Percentiles rank a stretch among this genome's conserved stretches.
Conservation (phyloP, 2,113 vertebrate species). For the Nerophis lumbriciformis region DNA sequence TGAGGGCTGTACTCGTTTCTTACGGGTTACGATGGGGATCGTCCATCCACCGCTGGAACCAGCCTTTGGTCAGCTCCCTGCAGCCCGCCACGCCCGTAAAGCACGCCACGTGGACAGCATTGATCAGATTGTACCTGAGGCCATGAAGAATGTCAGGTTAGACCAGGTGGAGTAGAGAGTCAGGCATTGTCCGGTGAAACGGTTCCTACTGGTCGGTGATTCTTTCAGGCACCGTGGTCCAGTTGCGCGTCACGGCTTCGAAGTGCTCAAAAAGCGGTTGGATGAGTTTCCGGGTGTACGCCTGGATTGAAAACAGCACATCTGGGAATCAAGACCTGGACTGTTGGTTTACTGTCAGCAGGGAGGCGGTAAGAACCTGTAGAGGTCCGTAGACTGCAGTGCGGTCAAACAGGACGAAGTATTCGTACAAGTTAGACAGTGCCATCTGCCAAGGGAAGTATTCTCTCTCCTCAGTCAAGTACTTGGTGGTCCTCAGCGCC, state of each 20-base stretch:
- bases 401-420: slow-evolving; percentile 88
- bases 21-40: slow-evolving; percentile 56
- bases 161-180: background rate
- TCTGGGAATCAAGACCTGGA: background rate
- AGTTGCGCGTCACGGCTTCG: slow-evolving; percentile 40
- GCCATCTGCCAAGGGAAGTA: slow-evolving; percentile 89
- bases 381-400: slow-evolving; percentile 78
- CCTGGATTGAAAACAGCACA: slow-evolving; percentile 51
- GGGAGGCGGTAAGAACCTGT: slow-evolving; percentile 65
- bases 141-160: background rate
- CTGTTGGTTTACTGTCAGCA: no score
- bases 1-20: slow-evolving; percentile 35
- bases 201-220: slow-evolving; percentile 82
- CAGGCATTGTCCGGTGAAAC: no score
- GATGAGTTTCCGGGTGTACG: slow-evolving; percentile 78
- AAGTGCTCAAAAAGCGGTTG: slow-evolving; percentile 76
- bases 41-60: slow-evolving; percentile 64
- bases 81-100: slow-evolving; percentile 60
- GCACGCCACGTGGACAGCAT: slow-evolving; percentile 78
- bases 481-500: slow-evolving; percentile 81
- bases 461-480: slow-evolving; percentile 66
- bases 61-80: slow-evolving; percentile 10
- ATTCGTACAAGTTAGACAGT: slow-evolving; percentile 70
- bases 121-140: slow-evolving; percentile 81
- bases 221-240: slow-evolving; percentile 23